phyloP scores from a whole-genome alignment of 2,797 vertebrate genomes.

The Rhynchotus rufescens region DNA sequence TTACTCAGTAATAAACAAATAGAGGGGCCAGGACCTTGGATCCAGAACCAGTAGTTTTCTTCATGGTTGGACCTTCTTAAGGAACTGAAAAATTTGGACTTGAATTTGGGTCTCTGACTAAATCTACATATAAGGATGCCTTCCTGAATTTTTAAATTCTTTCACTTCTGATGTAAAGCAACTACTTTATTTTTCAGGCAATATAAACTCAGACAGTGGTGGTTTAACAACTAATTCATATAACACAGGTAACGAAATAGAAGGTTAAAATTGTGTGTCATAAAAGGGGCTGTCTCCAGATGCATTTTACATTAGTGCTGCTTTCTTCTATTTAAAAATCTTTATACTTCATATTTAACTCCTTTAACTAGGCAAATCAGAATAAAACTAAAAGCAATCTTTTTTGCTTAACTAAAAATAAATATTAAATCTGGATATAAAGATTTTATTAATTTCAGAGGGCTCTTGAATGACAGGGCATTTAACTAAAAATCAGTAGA shows the following conservation, averaged over 20 bases:
- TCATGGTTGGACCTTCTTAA: neutral
- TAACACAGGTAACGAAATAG: constrained; percentile 42
- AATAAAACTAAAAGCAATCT: constrained; percentile 20
- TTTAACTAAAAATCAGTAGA: neutral
- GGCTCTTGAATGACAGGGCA: neutral
- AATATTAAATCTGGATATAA: neutral
- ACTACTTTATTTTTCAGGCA: constrained; percentile 11
- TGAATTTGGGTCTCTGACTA: constrained; percentile 22
- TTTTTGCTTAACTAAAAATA: constrained; percentile 11
- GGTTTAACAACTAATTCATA: constrained; percentile 31
- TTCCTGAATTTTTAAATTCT: constrained; percentile 8
- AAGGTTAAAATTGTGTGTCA: constrained; percentile 17
- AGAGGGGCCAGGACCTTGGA: neutral
- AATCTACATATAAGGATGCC: neutral
- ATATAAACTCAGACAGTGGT: neutral
- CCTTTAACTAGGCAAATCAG: neutral
- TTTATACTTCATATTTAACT: neutral
- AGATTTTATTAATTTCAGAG: neutral
- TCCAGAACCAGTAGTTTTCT: neutral
- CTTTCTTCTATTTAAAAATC: constrained; percentile 37
- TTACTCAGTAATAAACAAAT: neutral
- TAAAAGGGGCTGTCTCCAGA: constrained; percentile 28
- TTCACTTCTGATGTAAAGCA: constrained; percentile 41
- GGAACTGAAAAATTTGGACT: neutral
- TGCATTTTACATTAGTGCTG: neutral